A percentile compares a stretch with the other conserved stretches of the same genome.
phyloP scores from a whole-genome alignment of 1,140 invertebrate species.

The Piezodorus guildinii region DNA sequence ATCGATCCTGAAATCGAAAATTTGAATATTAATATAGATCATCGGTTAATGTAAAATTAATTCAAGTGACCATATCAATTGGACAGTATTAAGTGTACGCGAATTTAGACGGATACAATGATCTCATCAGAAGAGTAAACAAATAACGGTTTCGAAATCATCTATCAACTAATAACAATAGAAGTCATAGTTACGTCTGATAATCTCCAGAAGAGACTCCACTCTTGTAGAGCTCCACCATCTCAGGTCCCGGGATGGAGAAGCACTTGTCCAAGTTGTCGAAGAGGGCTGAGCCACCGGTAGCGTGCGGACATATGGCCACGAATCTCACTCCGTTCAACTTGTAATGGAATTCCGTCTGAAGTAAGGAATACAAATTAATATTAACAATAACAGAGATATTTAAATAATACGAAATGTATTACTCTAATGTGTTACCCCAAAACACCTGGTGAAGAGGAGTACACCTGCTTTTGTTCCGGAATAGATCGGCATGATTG shows the following conservation, averaged over 20 bases:
- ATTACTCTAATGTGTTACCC: conserved; percentile 22
- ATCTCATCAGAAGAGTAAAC: too few relatives aligned
- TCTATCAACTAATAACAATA: too few relatives aligned
- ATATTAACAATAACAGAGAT: neutral
- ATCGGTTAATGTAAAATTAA: too few relatives aligned
- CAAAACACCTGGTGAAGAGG: conserved; percentile 36
- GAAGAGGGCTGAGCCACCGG: conserved; percentile 8
- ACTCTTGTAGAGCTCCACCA: neutral
- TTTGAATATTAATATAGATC: neutral
- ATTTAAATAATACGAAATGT: neutral
- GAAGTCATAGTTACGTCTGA: conserved; percentile 3
- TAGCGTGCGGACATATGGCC: conserved; percentile 18
- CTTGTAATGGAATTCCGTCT: conserved; percentile 20
- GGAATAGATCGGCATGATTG: conserved; percentile 34
- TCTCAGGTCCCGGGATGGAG: neutral
- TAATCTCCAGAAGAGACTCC: neutral
- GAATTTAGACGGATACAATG: too few relatives aligned
- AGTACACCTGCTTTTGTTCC: conserved; percentile 39
- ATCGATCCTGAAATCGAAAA: neutral
- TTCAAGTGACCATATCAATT: too few relatives aligned
- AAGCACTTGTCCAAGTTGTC: conserved; percentile 6
- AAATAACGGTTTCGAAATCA: too few relatives aligned
- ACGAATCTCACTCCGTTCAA: conserved; percentile 16
- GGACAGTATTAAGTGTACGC: too few relatives aligned
- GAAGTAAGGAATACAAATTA: neutral